Evolutionary conservation across 2,888 invertebrate species (phyloP).

Genomic region (Phyto melanocephala): DNA sequence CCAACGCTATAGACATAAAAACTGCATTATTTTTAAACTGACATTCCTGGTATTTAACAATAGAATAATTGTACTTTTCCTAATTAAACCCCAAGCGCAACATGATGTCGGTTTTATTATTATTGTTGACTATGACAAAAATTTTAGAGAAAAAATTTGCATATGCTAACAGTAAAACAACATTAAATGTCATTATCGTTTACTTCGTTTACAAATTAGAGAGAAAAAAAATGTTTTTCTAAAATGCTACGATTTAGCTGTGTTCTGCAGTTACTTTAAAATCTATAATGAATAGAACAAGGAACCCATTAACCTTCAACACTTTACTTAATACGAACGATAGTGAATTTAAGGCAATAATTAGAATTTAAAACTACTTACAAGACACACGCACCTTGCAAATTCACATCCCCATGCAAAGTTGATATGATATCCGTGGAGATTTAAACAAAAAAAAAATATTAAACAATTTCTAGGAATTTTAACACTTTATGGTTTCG

Average conservation of each 20-base stretch:
- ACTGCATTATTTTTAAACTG: too few species aligned
- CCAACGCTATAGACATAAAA: too few species aligned
- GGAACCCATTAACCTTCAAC: too few species aligned
- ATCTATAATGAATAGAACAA: background rate
- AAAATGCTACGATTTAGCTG: too few species aligned
- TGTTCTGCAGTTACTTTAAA: too few species aligned
- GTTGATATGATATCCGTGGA: background rate
- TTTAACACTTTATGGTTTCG: background rate
- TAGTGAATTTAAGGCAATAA: background rate
- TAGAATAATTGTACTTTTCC: background rate
- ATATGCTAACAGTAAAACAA: background rate
- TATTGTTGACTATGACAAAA: background rate
- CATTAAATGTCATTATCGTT: background rate
- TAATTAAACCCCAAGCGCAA: conserved; percentile 11
- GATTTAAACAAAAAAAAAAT: background rate
- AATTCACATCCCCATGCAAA: too few species aligned
- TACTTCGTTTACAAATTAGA: background rate
- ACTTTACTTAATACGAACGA: too few species aligned
- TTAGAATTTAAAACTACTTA: too few species aligned
- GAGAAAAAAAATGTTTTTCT: background rate
- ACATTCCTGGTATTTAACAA: too few species aligned
- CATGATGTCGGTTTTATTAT: background rate
- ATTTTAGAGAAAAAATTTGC: too few species aligned
- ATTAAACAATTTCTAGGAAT: background rate
- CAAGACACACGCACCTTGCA: background rate